phyloP scores from a whole-genome alignment of 2,113 vertebrate species.

The Cololabis saira region DNA sequence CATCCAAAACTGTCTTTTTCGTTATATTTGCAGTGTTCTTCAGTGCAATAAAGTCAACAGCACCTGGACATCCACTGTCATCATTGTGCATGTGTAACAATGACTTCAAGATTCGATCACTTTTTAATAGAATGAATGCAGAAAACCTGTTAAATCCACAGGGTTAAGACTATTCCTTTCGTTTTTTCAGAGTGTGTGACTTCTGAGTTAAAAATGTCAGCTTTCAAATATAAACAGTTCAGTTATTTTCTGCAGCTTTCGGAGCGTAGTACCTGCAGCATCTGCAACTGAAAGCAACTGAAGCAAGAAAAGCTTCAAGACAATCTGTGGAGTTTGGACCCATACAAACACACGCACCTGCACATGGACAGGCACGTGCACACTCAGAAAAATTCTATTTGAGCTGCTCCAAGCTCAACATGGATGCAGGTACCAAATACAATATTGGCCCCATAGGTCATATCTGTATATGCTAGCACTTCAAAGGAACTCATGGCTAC shows the following conservation, averaged over 20 bases:
- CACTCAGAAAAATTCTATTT: constrained; percentile 31
- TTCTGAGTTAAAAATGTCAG: constrained; percentile 16
- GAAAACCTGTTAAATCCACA: no score
- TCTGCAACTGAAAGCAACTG: constrained; percentile 50
- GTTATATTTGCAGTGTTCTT: no score
- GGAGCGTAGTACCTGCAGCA: constrained; percentile 36
- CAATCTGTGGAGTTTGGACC: constrained; percentile 43
- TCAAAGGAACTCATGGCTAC: constrained; percentile 64
- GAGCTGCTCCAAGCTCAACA: constrained; percentile 44
- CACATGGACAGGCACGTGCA: constrained; percentile 4
- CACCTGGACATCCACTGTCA: no score
- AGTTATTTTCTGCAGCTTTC: constrained; percentile 54
- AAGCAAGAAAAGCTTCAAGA: constrained; percentile 52
- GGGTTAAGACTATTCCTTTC: no score
- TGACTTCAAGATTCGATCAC: no score
- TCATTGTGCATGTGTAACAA: no score
- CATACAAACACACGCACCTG: constrained; percentile 14
- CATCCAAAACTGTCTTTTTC: no score
- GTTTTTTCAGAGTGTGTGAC: no score
- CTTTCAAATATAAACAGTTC: constrained; percentile 15
- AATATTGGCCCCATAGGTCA: constrained; percentile 57
- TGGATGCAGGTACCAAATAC: constrained; percentile 58
- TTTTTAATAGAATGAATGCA: no score
- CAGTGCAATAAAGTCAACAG: no score
- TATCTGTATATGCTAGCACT: constrained; percentile 56